A percentile compares a stretch with the other conserved stretches of the same genome.
These are phyloP conservation scores for Pangasius sanitwongsei DNA, from an alignment of 2,797 vertebrate species.

Conservation along the genomic window DNA sequence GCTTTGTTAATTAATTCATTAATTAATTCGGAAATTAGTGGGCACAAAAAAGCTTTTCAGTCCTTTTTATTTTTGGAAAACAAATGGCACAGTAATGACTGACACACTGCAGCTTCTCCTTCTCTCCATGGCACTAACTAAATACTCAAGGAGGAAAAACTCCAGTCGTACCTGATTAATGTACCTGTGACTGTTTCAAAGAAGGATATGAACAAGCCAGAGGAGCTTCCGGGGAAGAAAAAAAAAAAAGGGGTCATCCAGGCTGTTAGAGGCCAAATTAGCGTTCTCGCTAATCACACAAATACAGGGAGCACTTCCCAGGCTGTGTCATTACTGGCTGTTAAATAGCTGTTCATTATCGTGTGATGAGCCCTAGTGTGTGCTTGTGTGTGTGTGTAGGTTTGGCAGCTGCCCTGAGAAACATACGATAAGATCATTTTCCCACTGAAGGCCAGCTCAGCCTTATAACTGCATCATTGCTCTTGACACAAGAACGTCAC, in stretches of 20 bases:
- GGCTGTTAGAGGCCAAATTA: conserved; percentile 68
- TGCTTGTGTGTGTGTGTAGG: conserved; percentile 56
- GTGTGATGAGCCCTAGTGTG: conserved; percentile 6
- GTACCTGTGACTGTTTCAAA: conserved; percentile 60
- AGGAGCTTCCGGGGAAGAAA: not conserved
- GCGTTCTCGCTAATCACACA: conserved; percentile 66
- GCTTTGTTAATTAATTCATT: not conserved
- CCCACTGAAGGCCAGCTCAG: conserved; percentile 60
- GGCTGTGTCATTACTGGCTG: conserved; percentile 64
- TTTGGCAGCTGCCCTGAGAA: conserved; percentile 65
- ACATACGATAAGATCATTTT: conserved; percentile 66
- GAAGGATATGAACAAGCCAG: conserved; percentile 56
- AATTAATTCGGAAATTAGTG: not conserved
- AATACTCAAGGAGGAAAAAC: conserved; percentile 57
- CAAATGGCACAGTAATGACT: conserved; percentile 45
- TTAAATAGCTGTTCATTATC: conserved; percentile 60
- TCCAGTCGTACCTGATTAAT: conserved; percentile 57
- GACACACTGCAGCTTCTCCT: conserved; percentile 22
- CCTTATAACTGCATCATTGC: conserved; percentile 58
- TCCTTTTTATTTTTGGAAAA: not conserved
- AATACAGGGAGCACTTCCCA: conserved; percentile 56
- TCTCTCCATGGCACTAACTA: conserved; percentile 55
- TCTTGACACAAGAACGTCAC: conserved; percentile 58
- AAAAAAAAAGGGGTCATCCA: conserved; percentile 63
- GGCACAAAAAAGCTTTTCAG: conserved; percentile 14